Base-by-base conservation (phyloP, 2,113 vertebrate species). In the Nannobrachium achirus region DNA sequence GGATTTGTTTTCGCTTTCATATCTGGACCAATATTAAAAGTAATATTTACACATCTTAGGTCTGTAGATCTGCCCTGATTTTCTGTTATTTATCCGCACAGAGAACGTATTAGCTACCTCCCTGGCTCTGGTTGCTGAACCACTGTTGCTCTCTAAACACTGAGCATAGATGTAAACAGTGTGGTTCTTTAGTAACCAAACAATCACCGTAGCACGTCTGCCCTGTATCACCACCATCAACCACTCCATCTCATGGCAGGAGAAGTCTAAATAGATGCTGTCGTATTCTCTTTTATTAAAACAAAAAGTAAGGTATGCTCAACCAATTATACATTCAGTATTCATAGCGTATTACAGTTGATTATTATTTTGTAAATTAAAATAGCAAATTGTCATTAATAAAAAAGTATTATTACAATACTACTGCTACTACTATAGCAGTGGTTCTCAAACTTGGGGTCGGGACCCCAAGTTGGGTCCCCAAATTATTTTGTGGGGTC, bases 91-190 rank as follows among this genome's bases (percentile, higher is more conserved):
- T 68, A 68, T 45, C 62, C 66, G 56, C 42, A 65, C 69, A 52
- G 49, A 63, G n/a, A n/a, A 69, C 63, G 69, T 57, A 67, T 81
- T 68, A 25, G 10, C 41, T 18, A 44, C 46, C 33, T 56, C 44
- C 16, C 56, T 33, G 56, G 76, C 56, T 76, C 61, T 74, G 60
- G 65, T 56, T 65, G 71, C 51, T 73, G 57, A 67, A 58, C 56
- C 56, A 41, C 63, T 66, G 41, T 72, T 56, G 50, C 50, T 55
- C 19, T 66, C 52, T 67, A 75, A 82, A 78, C 66, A 65, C 71
- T 74, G 69, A 10, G 46, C 63, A n/a, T 56, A 79, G 59, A 89
- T 44, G 55, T 71, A 76, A 86, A 85, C 72, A 85, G 11, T 61
- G 68, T 39, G 59, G 58, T 60, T 79, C 69, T n/a, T n/a, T n/a